These are phyloP conservation scores for Pseudanteris insignis DNA, from an alignment of 2,888 invertebrate genomes.

Conservation along the genomic window DNA sequence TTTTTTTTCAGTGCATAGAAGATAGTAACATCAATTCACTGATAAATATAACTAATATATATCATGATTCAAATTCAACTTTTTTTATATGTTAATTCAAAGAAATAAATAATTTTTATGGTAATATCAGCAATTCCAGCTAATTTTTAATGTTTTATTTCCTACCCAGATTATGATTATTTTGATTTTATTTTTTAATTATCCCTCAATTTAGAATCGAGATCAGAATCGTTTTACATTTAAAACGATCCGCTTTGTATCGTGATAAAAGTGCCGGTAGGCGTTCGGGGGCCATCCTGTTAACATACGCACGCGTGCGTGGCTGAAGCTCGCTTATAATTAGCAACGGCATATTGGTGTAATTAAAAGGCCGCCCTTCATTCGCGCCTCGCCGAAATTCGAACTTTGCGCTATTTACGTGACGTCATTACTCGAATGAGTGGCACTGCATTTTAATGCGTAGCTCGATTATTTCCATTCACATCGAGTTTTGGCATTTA, in stretches of 20 bases:
- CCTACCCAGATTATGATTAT: no score
- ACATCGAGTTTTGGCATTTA: no score
- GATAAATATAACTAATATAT: no score
- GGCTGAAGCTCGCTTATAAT: constrained; percentile 18
- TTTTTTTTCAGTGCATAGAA: no score
- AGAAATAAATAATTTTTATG: no score
- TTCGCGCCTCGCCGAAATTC: constrained; percentile 21
- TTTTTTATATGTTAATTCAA: no score
- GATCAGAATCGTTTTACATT: constrained; percentile 15
- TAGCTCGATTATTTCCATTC: constrained; percentile 9
- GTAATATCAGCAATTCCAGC: constrained; percentile 18
- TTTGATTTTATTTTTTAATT: no score
- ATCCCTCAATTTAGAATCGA: no score
- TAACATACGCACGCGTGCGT: constrained; percentile 6
- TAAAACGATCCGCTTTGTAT: constrained; percentile 26
- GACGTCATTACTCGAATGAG: constrained; percentile 18
- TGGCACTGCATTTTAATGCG: constrained; percentile 29
- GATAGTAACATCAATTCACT: no score
- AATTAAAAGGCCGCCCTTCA: constrained; percentile 27
- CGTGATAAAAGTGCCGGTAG: constrained; percentile 27
- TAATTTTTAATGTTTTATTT: no score
- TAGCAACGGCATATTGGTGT: constrained; percentile 22
- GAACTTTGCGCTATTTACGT: constrained; percentile 27
- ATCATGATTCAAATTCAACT: no score
- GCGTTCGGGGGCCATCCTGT: constrained; percentile 13